A percentile compares a stretch with the other conserved stretches of the same genome.
Conservation (phyloP, 1,140 invertebrate genomes). For the Scaptomyza pallida region DNA sequence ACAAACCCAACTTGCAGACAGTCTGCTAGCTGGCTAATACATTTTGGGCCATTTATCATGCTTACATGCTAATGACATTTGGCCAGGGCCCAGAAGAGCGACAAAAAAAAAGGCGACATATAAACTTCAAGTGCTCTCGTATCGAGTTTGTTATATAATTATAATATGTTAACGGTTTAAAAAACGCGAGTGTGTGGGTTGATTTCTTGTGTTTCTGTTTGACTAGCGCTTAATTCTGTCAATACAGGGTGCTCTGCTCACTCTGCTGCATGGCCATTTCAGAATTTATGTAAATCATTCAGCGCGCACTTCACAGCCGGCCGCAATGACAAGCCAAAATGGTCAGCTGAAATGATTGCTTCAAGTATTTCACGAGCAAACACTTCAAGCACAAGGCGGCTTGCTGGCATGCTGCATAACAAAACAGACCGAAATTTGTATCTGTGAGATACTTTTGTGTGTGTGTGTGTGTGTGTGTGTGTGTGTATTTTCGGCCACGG, state of each 20-base stretch:
- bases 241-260: slow-evolving; percentile 62
- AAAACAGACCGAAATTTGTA: background rate
- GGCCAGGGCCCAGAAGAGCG: slow-evolving; percentile 47
- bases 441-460: slow-evolving; percentile 26
- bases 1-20: slow-evolving; percentile 27
- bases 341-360: slow-evolving; percentile 56
- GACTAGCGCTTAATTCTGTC: slow-evolving; percentile 73
- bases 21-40: slow-evolving; percentile 16
- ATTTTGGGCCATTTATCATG: slow-evolving; percentile 75
- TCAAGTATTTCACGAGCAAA: slow-evolving; percentile 80
- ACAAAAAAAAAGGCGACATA: slow-evolving; percentile 36
- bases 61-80: slow-evolving; percentile 80
- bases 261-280: slow-evolving; percentile 51
- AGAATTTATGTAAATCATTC: slow-evolving; percentile 82
- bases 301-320: slow-evolving; percentile 66
- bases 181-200: slow-evolving; percentile 55
- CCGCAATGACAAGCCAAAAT: slow-evolving; percentile 75
- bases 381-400: slow-evolving; percentile 49
- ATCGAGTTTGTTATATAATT: slow-evolving; percentile 59
- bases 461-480: too few species aligned
- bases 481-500: slow-evolving; percentile 23
- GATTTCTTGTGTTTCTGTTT: slow-evolving; percentile 53
- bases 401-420: slow-evolving; percentile 6
- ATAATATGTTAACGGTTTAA: slow-evolving; percentile 71
- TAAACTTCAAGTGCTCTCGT: slow-evolving; percentile 41